A percentile compares a stretch with the other conserved stretches of the same genome.
Evolutionary conservation across 2,797 vertebrate species (phyloP).

Genomic region (Pristis pectinata): DNA sequence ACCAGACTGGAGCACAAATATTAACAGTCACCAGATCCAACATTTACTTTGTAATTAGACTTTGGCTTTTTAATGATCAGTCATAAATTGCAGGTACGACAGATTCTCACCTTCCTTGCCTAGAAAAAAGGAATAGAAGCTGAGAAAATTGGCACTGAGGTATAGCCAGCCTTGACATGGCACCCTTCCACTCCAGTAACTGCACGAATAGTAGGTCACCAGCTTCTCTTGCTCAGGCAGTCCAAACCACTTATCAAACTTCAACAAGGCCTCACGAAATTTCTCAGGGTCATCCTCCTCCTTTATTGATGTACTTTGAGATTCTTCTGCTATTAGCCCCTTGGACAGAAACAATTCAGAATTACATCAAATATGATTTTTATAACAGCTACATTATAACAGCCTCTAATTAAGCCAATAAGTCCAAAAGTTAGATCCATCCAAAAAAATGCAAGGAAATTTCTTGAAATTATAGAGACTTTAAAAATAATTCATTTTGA

Average conservation of each 20-base stretch:
- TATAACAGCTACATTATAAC: background rate
- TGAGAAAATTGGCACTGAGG: constrained; percentile 94
- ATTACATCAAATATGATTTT: background rate
- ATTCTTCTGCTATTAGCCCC: constrained; percentile 96
- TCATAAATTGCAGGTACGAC: background rate
- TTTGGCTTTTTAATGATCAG: background rate
- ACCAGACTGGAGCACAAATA: background rate
- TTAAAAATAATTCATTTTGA: background rate
- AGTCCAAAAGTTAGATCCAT: background rate
- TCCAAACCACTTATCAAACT: constrained; percentile 90
- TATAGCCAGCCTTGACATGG: constrained; percentile 98
- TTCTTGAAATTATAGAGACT: background rate
- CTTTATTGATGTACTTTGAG: constrained; percentile 71
- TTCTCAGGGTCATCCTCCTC: constrained; percentile 85
- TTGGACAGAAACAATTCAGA: constrained; percentile 46
- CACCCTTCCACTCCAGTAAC: constrained; percentile 92
- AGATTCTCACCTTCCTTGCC: constrained; percentile 79
- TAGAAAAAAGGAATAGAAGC: constrained; percentile 94
- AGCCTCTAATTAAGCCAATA: background rate
- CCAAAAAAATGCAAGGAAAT: background rate
- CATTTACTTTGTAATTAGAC: no score
- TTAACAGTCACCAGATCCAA: background rate
- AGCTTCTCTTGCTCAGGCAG: constrained; percentile 84
- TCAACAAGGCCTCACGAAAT: constrained; percentile 83
- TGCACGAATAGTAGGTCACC: constrained; percentile 95